Percentiles rank a stretch among this genome's conserved stretches.
Conservation (phyloP, 35 echinoderm and acorn worm genomes). For the Diadema setosum region DNA sequence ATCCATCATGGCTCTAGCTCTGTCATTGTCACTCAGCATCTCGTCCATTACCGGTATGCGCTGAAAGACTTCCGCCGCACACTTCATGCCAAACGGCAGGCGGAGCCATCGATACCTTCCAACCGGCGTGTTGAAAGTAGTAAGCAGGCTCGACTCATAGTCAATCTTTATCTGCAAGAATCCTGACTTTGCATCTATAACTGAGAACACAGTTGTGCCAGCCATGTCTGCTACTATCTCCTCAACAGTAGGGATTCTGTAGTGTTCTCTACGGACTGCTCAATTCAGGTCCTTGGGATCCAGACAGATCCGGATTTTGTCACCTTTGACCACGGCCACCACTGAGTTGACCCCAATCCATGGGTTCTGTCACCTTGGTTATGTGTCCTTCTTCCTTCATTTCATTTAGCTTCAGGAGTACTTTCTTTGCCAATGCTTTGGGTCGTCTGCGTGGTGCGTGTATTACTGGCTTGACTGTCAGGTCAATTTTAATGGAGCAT, state of each 20-base stretch:
- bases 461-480: neutral
- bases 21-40: constrained; percentile 19
- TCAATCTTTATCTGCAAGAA: constrained; percentile 61
- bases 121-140: constrained; percentile 61
- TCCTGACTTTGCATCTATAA: constrained; percentile 63
- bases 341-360: constrained; percentile 64
- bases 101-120: constrained; percentile 66
- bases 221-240: constrained; percentile 48
- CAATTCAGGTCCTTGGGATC: constrained; percentile 68
- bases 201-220: constrained; percentile 62
- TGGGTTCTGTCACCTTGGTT: constrained; percentile 41
- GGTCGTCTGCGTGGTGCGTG: neutral
- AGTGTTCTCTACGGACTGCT: no score
- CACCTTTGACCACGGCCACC: constrained; percentile 34
- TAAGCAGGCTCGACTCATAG: constrained; percentile 59
- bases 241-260: constrained; percentile 37
- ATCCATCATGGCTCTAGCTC: neutral
- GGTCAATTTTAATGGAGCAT: constrained; percentile 20
- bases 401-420: constrained; percentile 31
- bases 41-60: constrained; percentile 75
- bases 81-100: constrained; percentile 74
- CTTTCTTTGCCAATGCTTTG: neutral
- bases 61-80: constrained; percentile 72
- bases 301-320: constrained; percentile 65
- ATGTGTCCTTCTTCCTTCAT: constrained; percentile 46